A percentile compares a stretch with the other conserved stretches of the same genome.
These are phyloP conservation scores for Acropternis orthonyx DNA, from an alignment of 2,797 vertebrate genomes.

Conservation along the genomic window DNA sequence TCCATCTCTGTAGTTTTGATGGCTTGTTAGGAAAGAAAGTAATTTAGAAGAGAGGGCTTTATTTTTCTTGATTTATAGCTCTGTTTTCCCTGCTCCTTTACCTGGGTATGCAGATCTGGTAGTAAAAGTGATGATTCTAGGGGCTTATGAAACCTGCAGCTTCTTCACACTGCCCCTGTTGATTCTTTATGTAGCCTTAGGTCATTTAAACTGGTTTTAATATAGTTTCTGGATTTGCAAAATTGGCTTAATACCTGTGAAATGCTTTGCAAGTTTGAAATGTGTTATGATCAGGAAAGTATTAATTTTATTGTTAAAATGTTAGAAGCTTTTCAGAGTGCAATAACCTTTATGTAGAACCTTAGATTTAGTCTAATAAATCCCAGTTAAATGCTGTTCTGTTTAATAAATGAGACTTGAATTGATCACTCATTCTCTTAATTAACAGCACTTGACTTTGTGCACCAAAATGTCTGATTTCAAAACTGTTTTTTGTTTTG, in stretches of 20 bases:
- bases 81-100: not conserved
- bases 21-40: not conserved
- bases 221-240: not conserved
- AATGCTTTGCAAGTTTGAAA: not conserved
- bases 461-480: conserved; percentile 44
- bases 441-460: conserved; percentile 65
- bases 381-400: conserved; percentile 55
- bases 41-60: not conserved
- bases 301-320: not conserved
- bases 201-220: not conserved
- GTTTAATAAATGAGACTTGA: conserved; percentile 43
- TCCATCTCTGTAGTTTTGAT: not conserved
- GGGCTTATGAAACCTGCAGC: not conserved
- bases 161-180: not conserved
- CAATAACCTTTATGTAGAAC: conserved; percentile 13
- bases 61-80: not conserved
- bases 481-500: too few species aligned
- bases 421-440: conserved; percentile 60
- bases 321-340: conserved; percentile 24
- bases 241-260: not conserved
- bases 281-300: not conserved
- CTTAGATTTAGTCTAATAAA: conserved; percentile 36
- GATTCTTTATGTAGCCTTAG: not conserved
- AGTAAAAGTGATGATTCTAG: not conserved
- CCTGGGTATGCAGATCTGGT: not conserved